These are phyloP conservation scores for Amphiprion ocellaris DNA, from an alignment of 2,113 vertebrate genomes.

Conservation along the genomic window DNA sequence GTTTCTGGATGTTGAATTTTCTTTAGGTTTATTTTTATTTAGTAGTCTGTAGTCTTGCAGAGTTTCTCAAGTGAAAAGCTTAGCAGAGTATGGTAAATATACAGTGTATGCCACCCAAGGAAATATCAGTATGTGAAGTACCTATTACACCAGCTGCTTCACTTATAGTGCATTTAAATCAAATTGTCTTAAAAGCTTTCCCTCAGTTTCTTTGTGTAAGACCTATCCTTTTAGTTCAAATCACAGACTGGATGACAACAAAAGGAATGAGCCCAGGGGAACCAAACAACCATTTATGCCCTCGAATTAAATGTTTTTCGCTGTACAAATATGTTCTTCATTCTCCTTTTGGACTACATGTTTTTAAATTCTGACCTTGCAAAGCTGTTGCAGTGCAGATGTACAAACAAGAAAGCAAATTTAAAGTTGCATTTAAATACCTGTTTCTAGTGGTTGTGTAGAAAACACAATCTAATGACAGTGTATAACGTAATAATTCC, in stretches of 20 bases:
- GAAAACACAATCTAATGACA: too few relatives aligned
- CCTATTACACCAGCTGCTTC: slow-evolving; percentile 9
- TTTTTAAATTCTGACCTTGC: too few relatives aligned
- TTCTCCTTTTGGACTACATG: neutral
- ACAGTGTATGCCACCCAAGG: neutral
- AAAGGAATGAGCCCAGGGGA: slow-evolving; percentile 27
- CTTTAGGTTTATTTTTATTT: neutral
- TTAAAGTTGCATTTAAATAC: too few relatives aligned
- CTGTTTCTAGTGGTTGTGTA: too few relatives aligned
- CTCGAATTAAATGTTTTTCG: slow-evolving; percentile 21
- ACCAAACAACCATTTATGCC: slow-evolving; percentile 19
- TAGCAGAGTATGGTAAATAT: too few relatives aligned
- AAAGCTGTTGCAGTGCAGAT: too few relatives aligned
- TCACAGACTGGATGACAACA: slow-evolving; percentile 18
- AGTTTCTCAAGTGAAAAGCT: slow-evolving; percentile 6
- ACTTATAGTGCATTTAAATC: slow-evolving; percentile 45
- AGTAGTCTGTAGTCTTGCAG: neutral
- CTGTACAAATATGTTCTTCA: slow-evolving; percentile 1
- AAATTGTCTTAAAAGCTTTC: slow-evolving; percentile 49
- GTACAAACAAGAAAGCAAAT: too few relatives aligned
- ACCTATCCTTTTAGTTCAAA: slow-evolving; percentile 39
- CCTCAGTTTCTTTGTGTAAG: slow-evolving; percentile 22
- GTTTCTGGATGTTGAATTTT: neutral
- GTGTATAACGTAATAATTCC: too few relatives aligned
- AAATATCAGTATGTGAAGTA: neutral